Base-by-base conservation (phyloP, 1,140 invertebrate genomes). In the Formica exsecta region DNA sequence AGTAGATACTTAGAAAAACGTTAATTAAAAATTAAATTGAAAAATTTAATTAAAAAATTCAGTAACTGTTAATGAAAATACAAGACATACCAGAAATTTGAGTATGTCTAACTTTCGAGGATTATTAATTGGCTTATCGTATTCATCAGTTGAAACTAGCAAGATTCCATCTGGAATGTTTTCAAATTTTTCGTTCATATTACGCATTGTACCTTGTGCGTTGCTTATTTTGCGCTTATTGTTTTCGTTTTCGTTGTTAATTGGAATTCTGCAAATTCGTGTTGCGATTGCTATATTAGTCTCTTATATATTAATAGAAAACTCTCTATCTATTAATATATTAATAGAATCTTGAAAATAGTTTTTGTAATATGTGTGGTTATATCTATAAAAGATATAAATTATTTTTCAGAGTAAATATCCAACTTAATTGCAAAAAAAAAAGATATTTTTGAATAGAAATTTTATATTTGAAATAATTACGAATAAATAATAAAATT, bases 161-260 rank as follows among this genome's bases (percentile, higher is more conserved):
- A 91, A 13, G 29, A 88, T 76, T 48, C 25, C 25, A 29, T 90
- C 89, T 7, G 62, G 66, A 22, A 71, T 64, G 16, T 89, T 74
- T n/a, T 86, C 66, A 22, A 22, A n/a, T 8, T 77, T 62, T 19
- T 90, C 41, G 76, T 86, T 87, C 9, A 29, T 68, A 62, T 54
- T 80, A 65, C 16, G 66, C 44, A 71, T 41, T 13, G 74, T 22
- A 41, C 19, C 84, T 22, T 77, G 66, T 7, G 38, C 19, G 19
- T 73, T 68, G 7, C 48, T 57, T 9, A 41, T 77, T n/a, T 85
- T 81, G 36, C 51, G 74, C 3, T 44, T 65, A 48, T 89, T 57
- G 2, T 25, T 62, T 90, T 90, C 8, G 62, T 91, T 74, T 94
- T 95, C 83, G 4, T 94, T 91, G 95, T 95, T 44, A 86, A 96